Percentiles rank a stretch among this genome's conserved stretches.
phyloP scores from a whole-genome alignment of 2,888 invertebrate genomes.

The Lasioglossum vierecki region DNA sequence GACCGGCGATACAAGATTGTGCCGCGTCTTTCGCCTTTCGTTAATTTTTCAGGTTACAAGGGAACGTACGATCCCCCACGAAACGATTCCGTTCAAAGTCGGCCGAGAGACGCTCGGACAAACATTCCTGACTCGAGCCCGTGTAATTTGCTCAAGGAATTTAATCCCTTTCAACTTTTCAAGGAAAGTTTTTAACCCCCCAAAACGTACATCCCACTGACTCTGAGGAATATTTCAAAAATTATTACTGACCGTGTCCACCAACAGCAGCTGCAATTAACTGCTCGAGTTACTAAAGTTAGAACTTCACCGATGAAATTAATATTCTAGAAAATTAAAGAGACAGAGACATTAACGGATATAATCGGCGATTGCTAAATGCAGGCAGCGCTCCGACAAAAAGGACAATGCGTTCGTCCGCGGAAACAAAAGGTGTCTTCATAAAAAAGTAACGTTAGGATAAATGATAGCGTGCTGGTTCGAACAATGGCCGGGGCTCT shows the following conservation, averaged over 20 bases:
- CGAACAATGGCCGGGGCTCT: constrained; percentile 1
- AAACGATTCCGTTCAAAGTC: neutral
- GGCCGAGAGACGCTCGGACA: neutral
- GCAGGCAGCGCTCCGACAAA: no score
- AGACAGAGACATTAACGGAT: neutral
- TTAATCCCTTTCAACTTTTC: neutral
- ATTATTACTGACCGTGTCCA: neutral
- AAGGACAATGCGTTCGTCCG: neutral
- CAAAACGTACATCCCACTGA: neutral
- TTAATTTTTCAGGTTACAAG: neutral
- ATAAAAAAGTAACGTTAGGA: neutral
- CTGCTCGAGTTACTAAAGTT: neutral
- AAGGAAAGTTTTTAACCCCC: neutral
- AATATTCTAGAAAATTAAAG: neutral
- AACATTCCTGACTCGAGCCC: neutral
- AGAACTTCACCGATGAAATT: neutral
- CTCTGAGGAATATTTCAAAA: neutral
- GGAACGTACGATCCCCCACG: neutral
- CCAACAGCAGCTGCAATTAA: neutral
- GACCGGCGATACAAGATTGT: constrained; percentile 9
- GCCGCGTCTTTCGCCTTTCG: neutral
- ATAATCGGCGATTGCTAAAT: neutral
- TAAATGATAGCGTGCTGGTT: neutral
- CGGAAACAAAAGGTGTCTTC: neutral
- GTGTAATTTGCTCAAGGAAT: neutral